These are phyloP conservation scores for Rhagonycha fulva DNA, from an alignment of 2,888 invertebrate species.

Conservation along the genomic window DNA sequence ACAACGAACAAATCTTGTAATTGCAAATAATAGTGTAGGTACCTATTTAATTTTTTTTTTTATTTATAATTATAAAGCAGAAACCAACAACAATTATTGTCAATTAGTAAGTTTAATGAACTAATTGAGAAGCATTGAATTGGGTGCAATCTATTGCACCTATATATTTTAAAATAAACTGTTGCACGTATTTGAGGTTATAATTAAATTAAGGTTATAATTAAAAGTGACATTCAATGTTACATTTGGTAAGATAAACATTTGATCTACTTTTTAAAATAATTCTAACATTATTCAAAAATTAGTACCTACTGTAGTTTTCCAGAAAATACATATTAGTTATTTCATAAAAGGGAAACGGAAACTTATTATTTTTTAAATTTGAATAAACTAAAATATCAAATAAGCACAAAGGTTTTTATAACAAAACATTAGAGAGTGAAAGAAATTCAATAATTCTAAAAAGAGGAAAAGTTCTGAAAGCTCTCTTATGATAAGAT, in stretches of 20 bases:
- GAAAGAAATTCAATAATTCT: neutral
- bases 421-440: neutral
- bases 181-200: neutral
- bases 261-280: neutral
- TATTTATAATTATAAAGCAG: too few species aligned
- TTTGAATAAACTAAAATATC: neutral
- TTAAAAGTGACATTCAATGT: neutral
- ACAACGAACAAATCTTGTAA: too few species aligned
- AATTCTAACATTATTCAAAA: neutral
- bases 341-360: neutral
- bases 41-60: too few species aligned
- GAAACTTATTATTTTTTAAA: too few species aligned
- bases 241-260: neutral
- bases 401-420: neutral
- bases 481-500: neutral
- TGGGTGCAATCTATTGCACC: neutral
- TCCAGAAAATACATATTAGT: neutral
- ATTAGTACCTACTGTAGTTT: neutral
- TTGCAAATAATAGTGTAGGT: too few species aligned
- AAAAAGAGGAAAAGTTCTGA: neutral
- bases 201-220: neutral
- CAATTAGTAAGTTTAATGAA: neutral
- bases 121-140: neutral
- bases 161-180: neutral
- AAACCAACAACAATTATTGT: neutral